These are phyloP conservation scores for Stomorhina lunata DNA, from an alignment of 2,888 invertebrate species.

Conservation along the genomic window DNA sequence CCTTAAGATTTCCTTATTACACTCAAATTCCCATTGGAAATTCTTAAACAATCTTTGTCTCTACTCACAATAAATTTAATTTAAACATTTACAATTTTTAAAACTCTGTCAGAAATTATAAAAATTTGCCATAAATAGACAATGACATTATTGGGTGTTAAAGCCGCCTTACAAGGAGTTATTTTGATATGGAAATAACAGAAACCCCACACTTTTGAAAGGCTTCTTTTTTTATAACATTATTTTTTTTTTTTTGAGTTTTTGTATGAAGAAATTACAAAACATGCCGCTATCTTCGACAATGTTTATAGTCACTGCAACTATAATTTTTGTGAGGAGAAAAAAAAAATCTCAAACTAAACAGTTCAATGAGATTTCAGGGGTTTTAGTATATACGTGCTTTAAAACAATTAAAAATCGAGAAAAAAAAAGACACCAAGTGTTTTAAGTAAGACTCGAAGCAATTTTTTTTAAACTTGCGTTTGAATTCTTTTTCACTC, in stretches of 20 bases:
- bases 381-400: constrained; percentile 55
- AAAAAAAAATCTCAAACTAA: not conserved
- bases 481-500: not conserved
- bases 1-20: not conserved
- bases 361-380: constrained; percentile 36
- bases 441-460: constrained; percentile 49
- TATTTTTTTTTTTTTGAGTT: not conserved
- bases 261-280: constrained; percentile 12
- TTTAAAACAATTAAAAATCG: constrained; percentile 63
- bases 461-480: constrained; percentile 36
- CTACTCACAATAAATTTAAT: too few species aligned
- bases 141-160: constrained; percentile 65
- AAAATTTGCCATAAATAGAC: constrained; percentile 65
- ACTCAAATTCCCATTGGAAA: constrained; percentile 37
- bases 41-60: constrained; percentile 24
- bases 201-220: constrained; percentile 48
- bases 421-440: constrained; percentile 29
- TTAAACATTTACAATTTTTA: constrained; percentile 54
- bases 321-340: constrained; percentile 20
- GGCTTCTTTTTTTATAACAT: not conserved
- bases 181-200: constrained; percentile 65
- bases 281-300: constrained; percentile 58
- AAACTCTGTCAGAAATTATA: constrained; percentile 65
- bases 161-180: constrained; percentile 59
- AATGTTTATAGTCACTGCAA: constrained; percentile 26